Evolutionary conservation across 2,888 invertebrate species (phyloP).

Genomic region (Stegana nigrithorax): DNA sequence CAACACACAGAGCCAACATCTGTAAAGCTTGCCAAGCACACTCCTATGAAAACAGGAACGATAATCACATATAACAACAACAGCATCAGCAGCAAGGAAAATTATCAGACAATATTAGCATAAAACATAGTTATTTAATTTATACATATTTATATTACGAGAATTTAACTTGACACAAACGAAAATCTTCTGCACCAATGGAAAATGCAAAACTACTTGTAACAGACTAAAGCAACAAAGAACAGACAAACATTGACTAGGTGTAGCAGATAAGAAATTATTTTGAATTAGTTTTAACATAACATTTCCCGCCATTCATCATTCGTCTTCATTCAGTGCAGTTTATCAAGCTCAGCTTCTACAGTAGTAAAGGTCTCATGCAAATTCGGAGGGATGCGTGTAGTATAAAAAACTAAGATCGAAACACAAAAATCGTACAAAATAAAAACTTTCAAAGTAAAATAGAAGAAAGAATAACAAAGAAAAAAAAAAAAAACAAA

Average conservation of each 20-base stretch:
- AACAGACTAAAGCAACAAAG: slow-evolving; percentile 31
- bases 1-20: too few species aligned
- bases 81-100: slow-evolving; percentile 27
- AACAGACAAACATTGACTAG: too few species aligned
- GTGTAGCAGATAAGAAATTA: too few species aligned
- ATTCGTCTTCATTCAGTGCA: too few species aligned
- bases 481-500: slow-evolving; percentile 20
- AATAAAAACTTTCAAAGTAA: slow-evolving; percentile 8
- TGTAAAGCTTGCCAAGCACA: slow-evolving; percentile 14
- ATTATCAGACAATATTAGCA: slow-evolving; percentile 16
- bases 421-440: slow-evolving; percentile 25
- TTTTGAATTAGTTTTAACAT: too few species aligned
- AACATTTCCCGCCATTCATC: too few species aligned
- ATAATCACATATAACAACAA: slow-evolving; percentile 27
- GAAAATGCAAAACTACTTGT: background rate
- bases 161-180: too few species aligned
- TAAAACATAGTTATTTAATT: slow-evolving; percentile 18
- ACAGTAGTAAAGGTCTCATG: slow-evolving; percentile 50
- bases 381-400: slow-evolving; percentile 68
- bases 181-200: background rate
- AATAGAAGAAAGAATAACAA: slow-evolving; percentile 21
- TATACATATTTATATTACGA: too few species aligned
- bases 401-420: slow-evolving; percentile 49
- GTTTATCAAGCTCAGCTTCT: too few species aligned
- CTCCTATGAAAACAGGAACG: slow-evolving; percentile 24